Percentiles rank a stretch among this genome's conserved stretches.
Evolutionary conservation across 2,888 invertebrate species (phyloP).

Genomic region (Pristionchus maxplancki): DNA sequence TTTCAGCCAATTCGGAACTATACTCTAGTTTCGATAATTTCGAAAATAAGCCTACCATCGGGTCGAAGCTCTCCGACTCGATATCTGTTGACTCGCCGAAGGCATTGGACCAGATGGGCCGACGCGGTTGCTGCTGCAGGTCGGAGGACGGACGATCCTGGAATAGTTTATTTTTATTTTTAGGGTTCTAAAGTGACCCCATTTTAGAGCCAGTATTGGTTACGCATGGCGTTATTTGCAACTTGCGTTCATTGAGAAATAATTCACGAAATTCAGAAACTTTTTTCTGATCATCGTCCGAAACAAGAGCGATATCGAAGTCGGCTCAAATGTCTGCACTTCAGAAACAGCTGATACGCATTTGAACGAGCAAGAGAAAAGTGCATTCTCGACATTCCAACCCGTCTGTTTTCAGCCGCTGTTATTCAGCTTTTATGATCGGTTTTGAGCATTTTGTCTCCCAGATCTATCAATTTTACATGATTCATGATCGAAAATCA

Average conservation of each 20-base stretch:
- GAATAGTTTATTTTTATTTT: too few relatives aligned
- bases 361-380: neutral
- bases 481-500: too few relatives aligned
- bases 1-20: too few relatives aligned
- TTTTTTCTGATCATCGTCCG: too few relatives aligned
- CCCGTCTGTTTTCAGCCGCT: neutral
- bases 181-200: too few relatives aligned
- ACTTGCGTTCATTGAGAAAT: too few relatives aligned
- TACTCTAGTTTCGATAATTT: too few relatives aligned
- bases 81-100: constrained; percentile 19
- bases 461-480: neutral
- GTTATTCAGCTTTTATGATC: neutral
- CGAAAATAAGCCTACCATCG: constrained; percentile 19
- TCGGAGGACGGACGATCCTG: constrained; percentile 28
- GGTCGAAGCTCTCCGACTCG: constrained; percentile 44
- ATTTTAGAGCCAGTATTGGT: too few relatives aligned
- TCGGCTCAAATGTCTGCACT: neutral
- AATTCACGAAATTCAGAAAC: too few relatives aligned
- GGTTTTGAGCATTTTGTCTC: neutral
- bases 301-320: too few relatives aligned
- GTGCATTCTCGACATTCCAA: neutral
- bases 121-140: neutral
- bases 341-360: neutral
- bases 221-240: too few relatives aligned
- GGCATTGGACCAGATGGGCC: constrained; percentile 40